Conservation (phyloP, 2,113 vertebrate genomes). For the Megaptera novaeangliae region DNA sequence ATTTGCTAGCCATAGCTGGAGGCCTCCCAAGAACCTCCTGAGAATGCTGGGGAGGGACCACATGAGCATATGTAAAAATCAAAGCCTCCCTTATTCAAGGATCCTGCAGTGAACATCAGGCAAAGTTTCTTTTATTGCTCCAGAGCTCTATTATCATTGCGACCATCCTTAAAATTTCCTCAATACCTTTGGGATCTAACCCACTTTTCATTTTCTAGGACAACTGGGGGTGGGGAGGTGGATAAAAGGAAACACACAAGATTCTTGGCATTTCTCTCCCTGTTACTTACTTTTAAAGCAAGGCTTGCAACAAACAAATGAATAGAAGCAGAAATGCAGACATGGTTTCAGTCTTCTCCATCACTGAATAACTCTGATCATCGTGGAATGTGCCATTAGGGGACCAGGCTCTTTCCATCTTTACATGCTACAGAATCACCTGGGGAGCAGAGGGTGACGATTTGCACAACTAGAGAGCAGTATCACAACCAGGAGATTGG, state of each 20-base stretch:
- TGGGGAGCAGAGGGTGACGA: background rate
- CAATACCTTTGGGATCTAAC: background rate
- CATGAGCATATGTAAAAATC: background rate
- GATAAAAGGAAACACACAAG: background rate
- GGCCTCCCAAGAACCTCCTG: background rate
- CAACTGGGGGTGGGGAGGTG: background rate
- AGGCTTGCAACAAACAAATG: background rate
- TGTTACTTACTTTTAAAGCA: background rate
- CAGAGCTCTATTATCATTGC: background rate
- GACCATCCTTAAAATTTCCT: background rate
- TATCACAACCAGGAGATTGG: background rate
- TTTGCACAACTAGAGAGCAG: fast-evolving
- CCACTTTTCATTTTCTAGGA: conserved; percentile 7
- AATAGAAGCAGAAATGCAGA: background rate
- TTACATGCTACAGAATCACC: background rate
- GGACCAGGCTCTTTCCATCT: background rate
- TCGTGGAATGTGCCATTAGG: background rate
- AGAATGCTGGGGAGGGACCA: background rate
- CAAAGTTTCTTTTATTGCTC: background rate
- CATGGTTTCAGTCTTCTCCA: background rate
- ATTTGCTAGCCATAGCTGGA: background rate
- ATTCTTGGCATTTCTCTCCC: background rate
- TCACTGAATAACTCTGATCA: background rate
- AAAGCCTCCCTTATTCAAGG: background rate
- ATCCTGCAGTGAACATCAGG: background rate